phyloP scores from a whole-genome alignment of 1,140 invertebrate species.

The Anadara kagoshimensis region DNA sequence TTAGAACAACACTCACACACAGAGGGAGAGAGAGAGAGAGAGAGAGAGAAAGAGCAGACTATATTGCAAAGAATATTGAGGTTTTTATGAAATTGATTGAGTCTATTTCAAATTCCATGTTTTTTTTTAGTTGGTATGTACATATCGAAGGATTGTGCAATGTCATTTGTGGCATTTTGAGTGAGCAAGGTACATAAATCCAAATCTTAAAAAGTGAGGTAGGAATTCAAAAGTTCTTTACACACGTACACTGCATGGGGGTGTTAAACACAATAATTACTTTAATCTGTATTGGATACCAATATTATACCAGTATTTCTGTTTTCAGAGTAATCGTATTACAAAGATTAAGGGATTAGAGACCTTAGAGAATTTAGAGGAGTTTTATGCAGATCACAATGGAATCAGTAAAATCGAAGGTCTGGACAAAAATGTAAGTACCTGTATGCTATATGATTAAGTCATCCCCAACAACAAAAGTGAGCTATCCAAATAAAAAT shows the following conservation, averaged over 20 bases:
- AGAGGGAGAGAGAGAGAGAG: not conserved
- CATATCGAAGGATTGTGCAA: too few relatives aligned
- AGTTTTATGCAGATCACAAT: conserved; percentile 97
- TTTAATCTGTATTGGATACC: not conserved
- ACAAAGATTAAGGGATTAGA: conserved; percentile 71
- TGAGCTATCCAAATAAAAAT: too few relatives aligned
- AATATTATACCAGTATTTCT: not conserved
- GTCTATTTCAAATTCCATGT: too few relatives aligned
- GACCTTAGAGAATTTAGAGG: conserved; percentile 80
- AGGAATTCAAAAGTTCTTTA: too few relatives aligned
- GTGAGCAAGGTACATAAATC: too few relatives aligned
- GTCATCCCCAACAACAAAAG: too few relatives aligned
- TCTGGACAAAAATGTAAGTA: conserved; percentile 70
- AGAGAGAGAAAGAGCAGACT: not conserved
- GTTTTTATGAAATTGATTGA: too few relatives aligned
- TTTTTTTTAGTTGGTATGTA: too few relatives aligned
- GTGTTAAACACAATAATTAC: not conserved
- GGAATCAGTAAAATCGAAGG: conserved; percentile 91
- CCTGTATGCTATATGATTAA: not conserved
- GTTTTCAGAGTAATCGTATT: conserved; percentile 91
- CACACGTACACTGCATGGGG: not conserved
- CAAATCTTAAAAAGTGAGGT: too few relatives aligned
- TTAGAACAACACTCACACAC: too few relatives aligned
- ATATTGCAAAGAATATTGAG: too few relatives aligned
- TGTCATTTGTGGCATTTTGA: too few relatives aligned